Conservation (phyloP, 2,888 invertebrate genomes). For the Agonopterix subpropinquella region DNA sequence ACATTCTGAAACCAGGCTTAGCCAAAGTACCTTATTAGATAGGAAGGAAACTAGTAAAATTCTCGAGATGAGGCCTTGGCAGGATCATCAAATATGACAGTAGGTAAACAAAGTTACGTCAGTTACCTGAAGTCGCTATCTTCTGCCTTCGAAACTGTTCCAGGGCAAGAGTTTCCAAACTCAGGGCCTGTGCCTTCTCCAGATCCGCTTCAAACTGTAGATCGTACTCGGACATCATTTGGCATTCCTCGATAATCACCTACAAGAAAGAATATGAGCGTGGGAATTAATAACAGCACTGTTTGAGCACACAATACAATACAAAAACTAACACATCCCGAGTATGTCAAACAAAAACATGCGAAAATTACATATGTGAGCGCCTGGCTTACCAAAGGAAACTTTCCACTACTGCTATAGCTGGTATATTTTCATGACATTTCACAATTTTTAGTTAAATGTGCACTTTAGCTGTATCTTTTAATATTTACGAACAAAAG, state of each 20-base stretch:
- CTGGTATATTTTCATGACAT: conserved; percentile 43
- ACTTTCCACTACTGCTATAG: conserved; percentile 28
- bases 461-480: conserved; percentile 18
- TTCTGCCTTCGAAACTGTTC: conserved; percentile 87
- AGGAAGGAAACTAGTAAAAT: neutral
- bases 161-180: conserved; percentile 89
- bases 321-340: conserved; percentile 30
- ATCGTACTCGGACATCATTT: conserved; percentile 81
- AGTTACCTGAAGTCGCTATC: conserved; percentile 68
- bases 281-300: conserved; percentile 47
- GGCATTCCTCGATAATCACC: conserved; percentile 37
- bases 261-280: conserved; percentile 45
- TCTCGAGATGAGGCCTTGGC: conserved; percentile 17
- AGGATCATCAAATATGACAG: conserved; percentile 27
- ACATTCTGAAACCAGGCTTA: too few species aligned
- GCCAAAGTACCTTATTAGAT: neutral
- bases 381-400: conserved; percentile 34
- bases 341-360: conserved; percentile 18
- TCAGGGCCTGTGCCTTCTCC: conserved; percentile 91
- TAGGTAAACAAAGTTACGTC: conserved; percentile 57
- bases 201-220: conserved; percentile 90
- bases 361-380: neutral
- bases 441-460: conserved; percentile 30
- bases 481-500: conserved; percentile 21
- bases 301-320: conserved; percentile 30